phyloP scores from a whole-genome alignment of 2,113 vertebrate species.

The Accipiter cooperii region DNA sequence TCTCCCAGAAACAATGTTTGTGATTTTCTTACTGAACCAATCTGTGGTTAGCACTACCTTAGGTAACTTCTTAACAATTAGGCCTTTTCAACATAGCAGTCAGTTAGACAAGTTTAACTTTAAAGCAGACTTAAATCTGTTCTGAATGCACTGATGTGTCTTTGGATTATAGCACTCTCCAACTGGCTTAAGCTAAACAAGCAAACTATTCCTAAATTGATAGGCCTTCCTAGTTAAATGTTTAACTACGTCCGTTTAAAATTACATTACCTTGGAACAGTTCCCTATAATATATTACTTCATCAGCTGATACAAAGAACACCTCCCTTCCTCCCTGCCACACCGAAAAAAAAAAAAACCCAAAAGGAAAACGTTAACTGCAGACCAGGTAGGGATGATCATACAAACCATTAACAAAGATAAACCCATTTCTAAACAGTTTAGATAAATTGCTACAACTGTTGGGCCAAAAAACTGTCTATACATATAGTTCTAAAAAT shows the following conservation, averaged over 20 bases:
- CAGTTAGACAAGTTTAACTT: not conserved
- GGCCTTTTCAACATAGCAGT: not conserved
- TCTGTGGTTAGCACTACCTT: not conserved
- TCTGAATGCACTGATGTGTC: not conserved
- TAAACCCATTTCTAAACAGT: not conserved
- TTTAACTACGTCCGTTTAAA: not conserved
- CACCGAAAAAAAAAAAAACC: not conserved
- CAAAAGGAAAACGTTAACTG: not conserved
- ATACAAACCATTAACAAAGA: not conserved
- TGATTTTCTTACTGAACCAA: not conserved
- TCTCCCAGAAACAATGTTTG: not conserved
- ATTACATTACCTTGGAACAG: not conserved
- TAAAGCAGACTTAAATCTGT: not conserved
- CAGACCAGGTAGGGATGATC: not conserved
- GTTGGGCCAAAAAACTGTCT: not conserved
- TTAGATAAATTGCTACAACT: not conserved
- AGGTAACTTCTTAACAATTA: not conserved
- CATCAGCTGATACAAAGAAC: not conserved
- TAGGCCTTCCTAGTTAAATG: not conserved
- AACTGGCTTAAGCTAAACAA: not conserved
- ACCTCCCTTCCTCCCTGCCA: rapidly evolving
- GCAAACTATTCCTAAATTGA: not conserved
- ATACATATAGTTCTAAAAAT: not conserved
- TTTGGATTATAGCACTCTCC: not conserved
- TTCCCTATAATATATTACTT: not conserved